phyloP scores from a whole-genome alignment of 2,797 vertebrate species.

The Harpagifer antarcticus region DNA sequence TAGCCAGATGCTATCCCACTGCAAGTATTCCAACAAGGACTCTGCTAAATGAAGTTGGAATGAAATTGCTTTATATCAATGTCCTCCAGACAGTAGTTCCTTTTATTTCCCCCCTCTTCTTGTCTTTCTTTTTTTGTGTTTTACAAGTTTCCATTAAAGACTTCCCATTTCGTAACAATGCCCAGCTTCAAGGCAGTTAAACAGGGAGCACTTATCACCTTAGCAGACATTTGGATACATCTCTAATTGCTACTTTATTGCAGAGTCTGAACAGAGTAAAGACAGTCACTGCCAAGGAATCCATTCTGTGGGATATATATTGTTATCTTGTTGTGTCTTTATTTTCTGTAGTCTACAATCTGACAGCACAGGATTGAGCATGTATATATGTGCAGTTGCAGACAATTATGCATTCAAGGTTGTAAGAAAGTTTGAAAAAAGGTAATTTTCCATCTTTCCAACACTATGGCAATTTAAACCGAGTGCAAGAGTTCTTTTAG shows the following conservation, averaged over 20 bases:
- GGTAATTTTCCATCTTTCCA: too few relatives aligned
- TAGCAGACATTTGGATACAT: conserved; percentile 51
- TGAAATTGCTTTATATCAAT: conserved; percentile 51
- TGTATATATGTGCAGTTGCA: conserved; percentile 4
- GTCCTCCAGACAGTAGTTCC: conserved; percentile 24
- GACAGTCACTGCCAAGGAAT: conserved; percentile 16
- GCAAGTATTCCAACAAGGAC: conserved; percentile 46
- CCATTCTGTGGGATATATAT: conserved; percentile 20
- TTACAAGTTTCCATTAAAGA: conserved; percentile 60
- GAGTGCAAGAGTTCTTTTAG: background rate
- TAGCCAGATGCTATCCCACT: conserved; percentile 60
- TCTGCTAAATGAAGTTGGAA: conserved; percentile 44
- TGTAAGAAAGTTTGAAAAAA: background rate
- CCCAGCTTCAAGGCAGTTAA: conserved; percentile 44
- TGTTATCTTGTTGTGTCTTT: conserved; percentile 27
- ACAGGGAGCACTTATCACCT: conserved; percentile 55
- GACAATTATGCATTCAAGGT: background rate
- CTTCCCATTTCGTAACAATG: conserved; percentile 43
- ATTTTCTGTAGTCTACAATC: conserved; percentile 15
- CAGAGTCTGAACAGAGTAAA: conserved; percentile 33
- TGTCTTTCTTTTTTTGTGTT: conserved; percentile 45
- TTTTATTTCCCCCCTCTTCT: conserved; percentile 41
- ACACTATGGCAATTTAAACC: background rate
- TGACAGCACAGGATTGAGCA: background rate
- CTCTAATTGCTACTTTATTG: conserved; percentile 56